Evolutionary conservation across 2,888 invertebrate species (phyloP).

Genomic region (Standfussiana lucernea): DNA sequence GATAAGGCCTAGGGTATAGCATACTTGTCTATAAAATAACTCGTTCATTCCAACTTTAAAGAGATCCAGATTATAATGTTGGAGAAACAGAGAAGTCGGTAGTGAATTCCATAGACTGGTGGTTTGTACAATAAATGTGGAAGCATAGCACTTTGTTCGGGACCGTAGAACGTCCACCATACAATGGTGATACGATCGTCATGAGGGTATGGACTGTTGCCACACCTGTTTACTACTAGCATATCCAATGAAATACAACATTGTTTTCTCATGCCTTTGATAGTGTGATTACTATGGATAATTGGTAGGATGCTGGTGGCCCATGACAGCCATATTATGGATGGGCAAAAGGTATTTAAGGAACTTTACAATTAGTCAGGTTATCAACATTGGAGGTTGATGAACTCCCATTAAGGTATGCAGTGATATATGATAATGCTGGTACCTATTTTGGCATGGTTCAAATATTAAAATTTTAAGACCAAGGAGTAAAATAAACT

Average conservation of each 20-base stretch:
- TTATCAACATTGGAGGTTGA: constrained; percentile 4
- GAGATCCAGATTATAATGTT: too few relatives aligned
- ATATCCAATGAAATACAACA: not conserved
- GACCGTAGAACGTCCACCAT: not conserved
- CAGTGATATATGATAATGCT: not conserved
- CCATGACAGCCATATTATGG: not conserved
- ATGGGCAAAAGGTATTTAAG: not conserved
- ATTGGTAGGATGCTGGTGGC: not conserved
- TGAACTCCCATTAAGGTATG: constrained; percentile 9
- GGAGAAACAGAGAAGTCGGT: too few relatives aligned
- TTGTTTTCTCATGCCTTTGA: not conserved
- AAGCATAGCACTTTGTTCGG: too few relatives aligned
- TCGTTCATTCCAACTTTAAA: too few relatives aligned
- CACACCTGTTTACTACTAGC: not conserved
- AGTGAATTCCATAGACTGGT: too few relatives aligned
- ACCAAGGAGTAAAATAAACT: not conserved
- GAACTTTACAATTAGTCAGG: constrained; percentile 26
- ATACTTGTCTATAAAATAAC: too few relatives aligned
- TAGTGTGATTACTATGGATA: not conserved
- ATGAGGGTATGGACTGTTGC: not conserved
- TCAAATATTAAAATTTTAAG: not conserved
- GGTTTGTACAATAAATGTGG: too few relatives aligned
- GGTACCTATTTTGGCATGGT: not conserved
- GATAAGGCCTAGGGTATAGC: too few relatives aligned
- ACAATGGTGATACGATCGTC: not conserved